Conservation (phyloP, 2,113 vertebrate species). For the Scartelaos histophorus region DNA sequence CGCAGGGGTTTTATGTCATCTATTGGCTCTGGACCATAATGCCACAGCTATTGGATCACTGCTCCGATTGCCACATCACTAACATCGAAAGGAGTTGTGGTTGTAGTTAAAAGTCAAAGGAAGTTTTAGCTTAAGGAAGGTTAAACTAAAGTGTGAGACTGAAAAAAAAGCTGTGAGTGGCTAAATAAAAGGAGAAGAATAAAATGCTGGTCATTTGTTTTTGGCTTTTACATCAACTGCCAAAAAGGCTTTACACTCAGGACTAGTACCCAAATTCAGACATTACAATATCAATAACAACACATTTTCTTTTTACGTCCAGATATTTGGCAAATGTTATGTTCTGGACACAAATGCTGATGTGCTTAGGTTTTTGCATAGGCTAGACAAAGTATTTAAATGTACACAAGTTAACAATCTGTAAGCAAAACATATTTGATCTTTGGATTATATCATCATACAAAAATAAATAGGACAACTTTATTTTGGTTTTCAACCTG, state of each 20-base stretch:
- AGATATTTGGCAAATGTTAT: conserved; percentile 63
- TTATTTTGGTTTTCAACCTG: conserved; percentile 73
- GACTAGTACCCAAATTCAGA: conserved; percentile 66
- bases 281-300: conserved; percentile 10
- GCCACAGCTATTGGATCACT: conserved; percentile 74
- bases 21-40: conserved; percentile 65
- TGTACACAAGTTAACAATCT: conserved; percentile 76
- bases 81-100: conserved; percentile 58
- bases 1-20: conserved; percentile 71
- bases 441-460: conserved; percentile 70
- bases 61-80: conserved; percentile 58
- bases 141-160: conserved; percentile 26
- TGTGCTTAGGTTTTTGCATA: conserved; percentile 74
- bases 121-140: conserved; percentile 37
- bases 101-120: conserved; percentile 31
- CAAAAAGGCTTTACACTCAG: conserved; percentile 38
- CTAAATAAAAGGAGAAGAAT: conserved; percentile 25
- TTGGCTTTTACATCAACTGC: not conserved
- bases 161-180: conserved; percentile 16
- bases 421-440: conserved; percentile 68
- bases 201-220: not conserved
- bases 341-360: conserved; percentile 68
- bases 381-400: conserved; percentile 39
- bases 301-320: conserved; percentile 68
- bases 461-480: conserved; percentile 76